A percentile compares a stretch with the other conserved stretches of the same genome.
phyloP scores from a whole-genome alignment of 1,140 invertebrate species.

The Arion vulgaris region DNA sequence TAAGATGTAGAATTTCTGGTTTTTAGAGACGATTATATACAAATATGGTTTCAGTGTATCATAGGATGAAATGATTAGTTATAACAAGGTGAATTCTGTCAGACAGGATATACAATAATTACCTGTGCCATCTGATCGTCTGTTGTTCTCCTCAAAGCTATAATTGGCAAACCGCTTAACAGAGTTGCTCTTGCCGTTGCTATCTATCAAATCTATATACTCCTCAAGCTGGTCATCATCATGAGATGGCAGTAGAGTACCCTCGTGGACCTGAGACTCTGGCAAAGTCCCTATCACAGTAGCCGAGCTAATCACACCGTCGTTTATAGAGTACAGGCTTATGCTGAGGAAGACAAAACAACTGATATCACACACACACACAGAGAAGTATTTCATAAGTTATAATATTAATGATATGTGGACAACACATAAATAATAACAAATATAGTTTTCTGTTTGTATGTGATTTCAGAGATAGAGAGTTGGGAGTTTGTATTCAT shows the following conservation, averaged over 20 bases:
- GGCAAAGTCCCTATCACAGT: slow-evolving; percentile 16
- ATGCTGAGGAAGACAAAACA: slow-evolving; percentile 19
- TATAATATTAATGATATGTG: too few species aligned
- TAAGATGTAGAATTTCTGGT: too few species aligned
- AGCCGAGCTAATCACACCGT: not conserved
- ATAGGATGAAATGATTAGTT: too few species aligned
- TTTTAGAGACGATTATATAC: too few species aligned
- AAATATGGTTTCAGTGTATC: too few species aligned
- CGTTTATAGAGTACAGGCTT: slow-evolving; percentile 21
- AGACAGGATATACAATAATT: too few species aligned
- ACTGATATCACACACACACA: not conserved
- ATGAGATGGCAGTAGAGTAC: not conserved
- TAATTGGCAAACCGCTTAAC: not conserved
- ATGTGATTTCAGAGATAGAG: too few species aligned
- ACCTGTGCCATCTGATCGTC: slow-evolving; percentile 31
- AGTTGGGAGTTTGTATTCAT: too few species aligned
- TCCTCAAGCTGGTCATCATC: slow-evolving; percentile 26
- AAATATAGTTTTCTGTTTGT: too few species aligned
- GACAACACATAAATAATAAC: too few species aligned
- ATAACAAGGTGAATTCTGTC: too few species aligned
- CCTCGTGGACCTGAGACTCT: slow-evolving; percentile 5
- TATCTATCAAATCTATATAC: slow-evolving; percentile 25
- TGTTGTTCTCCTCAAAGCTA: slow-evolving; percentile 32
- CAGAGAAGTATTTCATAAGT: too few species aligned
- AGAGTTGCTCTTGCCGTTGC: not conserved